Evolutionary conservation across 2,113 vertebrate species (phyloP), one percentile per base, ranked within the genome.

Genomic region (Paramormyrops kingsleyae): DNA sequence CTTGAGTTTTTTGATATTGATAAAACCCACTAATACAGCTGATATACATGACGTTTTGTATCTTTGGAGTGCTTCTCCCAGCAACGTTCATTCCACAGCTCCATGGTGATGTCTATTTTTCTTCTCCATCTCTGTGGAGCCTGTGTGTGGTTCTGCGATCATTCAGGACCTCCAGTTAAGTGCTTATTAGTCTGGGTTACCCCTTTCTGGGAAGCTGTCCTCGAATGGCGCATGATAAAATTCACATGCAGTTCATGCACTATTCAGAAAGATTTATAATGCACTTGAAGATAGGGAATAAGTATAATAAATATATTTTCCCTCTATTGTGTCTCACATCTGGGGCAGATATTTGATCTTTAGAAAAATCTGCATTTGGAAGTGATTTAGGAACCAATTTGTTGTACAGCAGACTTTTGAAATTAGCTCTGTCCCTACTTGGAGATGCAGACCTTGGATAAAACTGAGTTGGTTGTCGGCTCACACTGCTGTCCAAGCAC

Each of bases 121-220:
- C 74, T 42, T 35, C 35, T 19, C 74, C 42, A 19, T 94, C 93
- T 94, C 95, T 95, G 92, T 90, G 94, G 91, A 80, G 31, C 90
- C 66, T 77, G 89, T 93, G 94, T 95, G 94, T 95, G 94, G 39
- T 52, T 62, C 83, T 83, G 86, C 66, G 42, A 94, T 92, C 87
- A 91, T 66, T 27, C 89, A 90, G 89, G 92, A 92, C 88, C 90
- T 93, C 91, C 92, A 89, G 92, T 92, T 89, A 92, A 92, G 91
- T 93, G 94, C 77, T 44, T 83, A 44, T 90, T 84, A 89, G 91
- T 91, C 89, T 88, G 89, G 56, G 77, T 83, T 47, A 27, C 90
- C 49, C 77, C 53, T 74, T 83, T 87, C 87, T 89, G 88, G 92
- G 90, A 91, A 93, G 87, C 87, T 89, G 89, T 90, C 62, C 35